These are phyloP conservation scores for Babyrousa celebensis DNA, from an alignment of 2,797 vertebrate genomes.

Conservation along the genomic window DNA sequence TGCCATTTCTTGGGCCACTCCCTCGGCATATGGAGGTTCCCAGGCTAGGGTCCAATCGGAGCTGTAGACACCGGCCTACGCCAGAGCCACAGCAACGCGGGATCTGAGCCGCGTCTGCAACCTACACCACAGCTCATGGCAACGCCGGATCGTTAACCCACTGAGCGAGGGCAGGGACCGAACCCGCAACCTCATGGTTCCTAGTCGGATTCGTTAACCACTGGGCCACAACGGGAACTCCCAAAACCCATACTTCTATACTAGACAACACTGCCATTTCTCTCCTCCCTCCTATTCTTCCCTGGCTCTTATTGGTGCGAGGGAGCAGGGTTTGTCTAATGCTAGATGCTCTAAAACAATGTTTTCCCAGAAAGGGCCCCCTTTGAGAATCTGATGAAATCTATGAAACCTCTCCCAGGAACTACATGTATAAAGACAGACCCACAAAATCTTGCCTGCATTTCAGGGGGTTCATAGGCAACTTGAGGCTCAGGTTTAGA, in stretches of 20 bases:
- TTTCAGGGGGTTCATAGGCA: background rate
- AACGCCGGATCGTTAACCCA: no score
- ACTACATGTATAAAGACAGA: background rate
- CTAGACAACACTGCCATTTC: background rate
- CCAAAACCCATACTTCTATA: background rate
- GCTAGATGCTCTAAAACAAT: background rate
- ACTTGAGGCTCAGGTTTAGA: constrained; percentile 1
- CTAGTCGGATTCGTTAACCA: no score
- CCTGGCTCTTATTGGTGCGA: background rate
- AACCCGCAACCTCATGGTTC: no score
- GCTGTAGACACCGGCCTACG: no score
- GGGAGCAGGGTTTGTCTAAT: background rate
- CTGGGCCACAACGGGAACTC: no score
- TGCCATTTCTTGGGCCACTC: no score
- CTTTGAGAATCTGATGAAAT: constrained; percentile 46
- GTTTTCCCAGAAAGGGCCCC: background rate
- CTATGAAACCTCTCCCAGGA: background rate
- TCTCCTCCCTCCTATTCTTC: constrained; percentile 11
- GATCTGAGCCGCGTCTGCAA: no score
- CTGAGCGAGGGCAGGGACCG: no score
- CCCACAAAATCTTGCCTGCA: background rate
- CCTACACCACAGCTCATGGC: no score
- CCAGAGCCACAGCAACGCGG: no score
- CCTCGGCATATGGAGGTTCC: no score
- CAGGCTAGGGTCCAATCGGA: no score